These are phyloP conservation scores for Rhadinocentrus ornatus DNA, from an alignment of 2,797 vertebrate genomes.

Conservation along the genomic window DNA sequence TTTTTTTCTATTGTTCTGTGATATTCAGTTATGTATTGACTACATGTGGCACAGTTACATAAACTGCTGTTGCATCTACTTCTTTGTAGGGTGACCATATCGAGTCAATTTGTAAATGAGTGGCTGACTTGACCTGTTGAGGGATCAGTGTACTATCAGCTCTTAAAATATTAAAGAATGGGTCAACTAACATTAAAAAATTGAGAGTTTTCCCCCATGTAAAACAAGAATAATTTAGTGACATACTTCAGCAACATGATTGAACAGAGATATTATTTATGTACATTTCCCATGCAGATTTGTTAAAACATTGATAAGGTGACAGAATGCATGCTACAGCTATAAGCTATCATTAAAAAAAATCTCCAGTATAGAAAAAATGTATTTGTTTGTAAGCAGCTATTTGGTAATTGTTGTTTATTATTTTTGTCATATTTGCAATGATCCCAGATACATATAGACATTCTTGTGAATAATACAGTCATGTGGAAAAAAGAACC, in stretches of 20 bases:
- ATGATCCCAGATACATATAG: background rate
- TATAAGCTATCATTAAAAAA: background rate
- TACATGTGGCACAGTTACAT: background rate
- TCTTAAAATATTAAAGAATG: background rate
- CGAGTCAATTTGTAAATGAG: constrained; percentile 15
- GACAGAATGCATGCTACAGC: background rate
- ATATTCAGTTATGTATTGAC: background rate
- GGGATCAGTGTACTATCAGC: background rate
- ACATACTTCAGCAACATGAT: no score
- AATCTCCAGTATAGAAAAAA: background rate
- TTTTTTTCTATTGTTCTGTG: no score
- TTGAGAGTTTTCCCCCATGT: no score
- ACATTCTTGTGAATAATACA: background rate
- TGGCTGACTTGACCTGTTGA: background rate
- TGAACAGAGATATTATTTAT: background rate
- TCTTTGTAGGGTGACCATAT: no score
- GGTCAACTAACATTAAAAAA: background rate
- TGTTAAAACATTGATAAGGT: background rate
- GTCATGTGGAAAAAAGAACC: no score
- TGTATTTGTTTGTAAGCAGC: background rate
- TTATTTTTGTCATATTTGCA: background rate
- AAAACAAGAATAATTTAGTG: no score
- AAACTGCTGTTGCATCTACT: no score
- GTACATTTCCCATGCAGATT: background rate
- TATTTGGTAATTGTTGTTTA: background rate